Conservation (phyloP, 2,888 invertebrate genomes). For the Abrostola tripartita region DNA sequence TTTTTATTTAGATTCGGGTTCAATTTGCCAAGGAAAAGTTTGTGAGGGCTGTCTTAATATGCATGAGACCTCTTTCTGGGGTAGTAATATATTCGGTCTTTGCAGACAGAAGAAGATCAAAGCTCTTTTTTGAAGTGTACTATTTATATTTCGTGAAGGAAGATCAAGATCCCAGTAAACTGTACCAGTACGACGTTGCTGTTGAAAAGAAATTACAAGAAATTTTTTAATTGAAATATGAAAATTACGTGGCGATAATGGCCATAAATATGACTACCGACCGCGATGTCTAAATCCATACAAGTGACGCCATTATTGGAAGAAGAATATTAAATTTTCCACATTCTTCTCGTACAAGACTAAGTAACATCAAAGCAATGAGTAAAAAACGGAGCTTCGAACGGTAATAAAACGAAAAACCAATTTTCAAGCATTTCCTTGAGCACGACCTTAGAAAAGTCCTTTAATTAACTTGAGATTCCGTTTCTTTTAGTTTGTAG, state of each 20-base stretch:
- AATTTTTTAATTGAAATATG: too few species aligned
- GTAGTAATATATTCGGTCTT: not conserved
- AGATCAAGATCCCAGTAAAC: not conserved
- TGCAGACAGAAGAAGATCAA: not conserved
- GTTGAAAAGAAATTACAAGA: not conserved
- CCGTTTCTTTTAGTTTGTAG: constrained; percentile 13
- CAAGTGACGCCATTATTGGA: too few species aligned
- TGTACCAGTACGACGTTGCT: not conserved
- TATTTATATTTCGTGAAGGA: too few species aligned
- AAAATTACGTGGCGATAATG: too few species aligned
- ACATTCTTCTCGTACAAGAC: too few species aligned
- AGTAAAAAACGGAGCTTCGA: constrained; percentile 16
- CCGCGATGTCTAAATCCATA: too few species aligned
- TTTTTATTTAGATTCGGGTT: constrained; percentile 13
- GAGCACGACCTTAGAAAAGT: constrained; percentile 22
- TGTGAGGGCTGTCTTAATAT: not conserved
- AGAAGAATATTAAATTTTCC: too few species aligned
- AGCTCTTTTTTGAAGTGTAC: not conserved
- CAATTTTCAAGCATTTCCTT: constrained; percentile 25
- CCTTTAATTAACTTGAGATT: constrained; percentile 39
- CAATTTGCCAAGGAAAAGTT: not conserved
- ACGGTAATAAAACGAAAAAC: constrained; percentile 23
- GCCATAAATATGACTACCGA: too few species aligned
- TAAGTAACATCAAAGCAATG: constrained; percentile 5
- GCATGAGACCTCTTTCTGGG: not conserved